Conservation (phyloP, 2,888 invertebrate species). For the Archips crataeganus region DNA sequence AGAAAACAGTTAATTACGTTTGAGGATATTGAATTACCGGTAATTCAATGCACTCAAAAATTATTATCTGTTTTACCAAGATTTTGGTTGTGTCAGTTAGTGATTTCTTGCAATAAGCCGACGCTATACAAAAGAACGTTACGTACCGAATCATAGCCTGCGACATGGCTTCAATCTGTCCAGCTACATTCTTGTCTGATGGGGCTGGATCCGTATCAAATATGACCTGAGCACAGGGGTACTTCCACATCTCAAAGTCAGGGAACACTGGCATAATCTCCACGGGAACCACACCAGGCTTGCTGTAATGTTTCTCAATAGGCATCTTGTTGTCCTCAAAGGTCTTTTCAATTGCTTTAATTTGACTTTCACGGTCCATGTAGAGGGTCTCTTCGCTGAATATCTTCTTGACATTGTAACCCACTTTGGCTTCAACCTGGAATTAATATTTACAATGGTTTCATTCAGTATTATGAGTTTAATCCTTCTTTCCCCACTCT, state of each 20-base stretch:
- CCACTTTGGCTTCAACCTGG: conserved; percentile 98
- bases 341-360: conserved; percentile 98
- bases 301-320: conserved; percentile 97
- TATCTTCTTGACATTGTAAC: conserved; percentile 98
- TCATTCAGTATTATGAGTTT: too few species aligned
- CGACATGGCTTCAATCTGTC: conserved; percentile 98
- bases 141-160: conserved; percentile 98
- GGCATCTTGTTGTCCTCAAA: conserved; percentile 95
- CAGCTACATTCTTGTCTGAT: conserved; percentile 92
- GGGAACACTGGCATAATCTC: conserved; percentile 95
- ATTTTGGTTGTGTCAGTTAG: too few species aligned
- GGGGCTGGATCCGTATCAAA: conserved; percentile 99
- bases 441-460: neutral
- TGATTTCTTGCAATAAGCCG: too few species aligned
- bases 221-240: conserved; percentile 98
- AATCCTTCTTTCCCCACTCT: too few species aligned
- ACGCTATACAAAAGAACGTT: neutral
- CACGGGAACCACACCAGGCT: conserved; percentile 96
- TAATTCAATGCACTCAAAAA: too few species aligned
- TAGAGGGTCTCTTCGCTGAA: conserved; percentile 96
- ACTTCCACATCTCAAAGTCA: conserved; percentile 98
- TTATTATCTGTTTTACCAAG: too few species aligned
- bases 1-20: too few species aligned
- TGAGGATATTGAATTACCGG: too few species aligned
- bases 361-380: conserved; percentile 98